phyloP scores from a whole-genome alignment of 2,888 invertebrate genomes.

The Pilophorus perplexus region DNA sequence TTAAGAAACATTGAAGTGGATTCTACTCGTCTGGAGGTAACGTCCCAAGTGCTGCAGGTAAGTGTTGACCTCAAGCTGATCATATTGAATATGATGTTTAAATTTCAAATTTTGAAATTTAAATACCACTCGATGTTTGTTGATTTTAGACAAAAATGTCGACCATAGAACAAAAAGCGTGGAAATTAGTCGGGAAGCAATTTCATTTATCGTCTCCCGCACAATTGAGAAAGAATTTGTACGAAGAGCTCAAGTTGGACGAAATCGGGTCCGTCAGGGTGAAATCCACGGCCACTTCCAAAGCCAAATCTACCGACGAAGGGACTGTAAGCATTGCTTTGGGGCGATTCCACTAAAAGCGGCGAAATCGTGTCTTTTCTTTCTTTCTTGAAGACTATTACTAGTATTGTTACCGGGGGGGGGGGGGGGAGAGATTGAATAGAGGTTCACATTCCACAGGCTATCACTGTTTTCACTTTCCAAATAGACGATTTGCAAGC shows the following conservation, averaged over 20 bases:
- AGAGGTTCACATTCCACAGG: conserved; percentile 19
- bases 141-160: conserved; percentile 50
- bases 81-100: too few species aligned
- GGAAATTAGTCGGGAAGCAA: conserved; percentile 53
- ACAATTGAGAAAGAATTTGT: conserved; percentile 55
- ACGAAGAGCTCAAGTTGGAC: conserved; percentile 56
- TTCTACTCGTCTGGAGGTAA: neutral
- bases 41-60: conserved; percentile 20
- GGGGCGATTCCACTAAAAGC: too few species aligned
- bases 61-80: neutral
- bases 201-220: conserved; percentile 55
- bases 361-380: too few species aligned
- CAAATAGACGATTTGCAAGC: too few species aligned
- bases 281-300: conserved; percentile 53
- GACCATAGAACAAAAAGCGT: conserved; percentile 53
- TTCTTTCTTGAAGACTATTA: too few species aligned
- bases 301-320: conserved; percentile 57
- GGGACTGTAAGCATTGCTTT: conserved; percentile 53
- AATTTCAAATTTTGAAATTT: neutral
- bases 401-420: too few species aligned
- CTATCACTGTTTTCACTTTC: too few species aligned
- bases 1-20: conserved; percentile 3
- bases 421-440: too few species aligned
- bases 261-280: conserved; percentile 51
- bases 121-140: neutral